A percentile compares a stretch with the other conserved stretches of the same genome.
Conservation (phyloP, 1,140 invertebrate species). For the Danaus plexippus region DNA sequence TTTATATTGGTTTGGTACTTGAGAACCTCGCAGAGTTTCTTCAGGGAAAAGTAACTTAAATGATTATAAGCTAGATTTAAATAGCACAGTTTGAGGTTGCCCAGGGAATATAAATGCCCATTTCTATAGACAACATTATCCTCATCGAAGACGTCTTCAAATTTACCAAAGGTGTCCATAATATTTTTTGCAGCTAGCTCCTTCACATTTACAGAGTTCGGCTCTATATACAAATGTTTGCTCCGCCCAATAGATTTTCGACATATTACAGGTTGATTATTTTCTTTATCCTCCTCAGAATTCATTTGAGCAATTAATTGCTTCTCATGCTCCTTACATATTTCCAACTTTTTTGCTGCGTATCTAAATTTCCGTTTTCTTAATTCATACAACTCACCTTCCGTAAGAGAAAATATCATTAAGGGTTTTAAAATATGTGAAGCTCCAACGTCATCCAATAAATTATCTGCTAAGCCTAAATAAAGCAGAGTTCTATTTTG, state of each 20-base stretch:
- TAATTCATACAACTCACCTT: constrained; percentile 17
- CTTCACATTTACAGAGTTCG: constrained; percentile 3
- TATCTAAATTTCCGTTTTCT: constrained; percentile 15
- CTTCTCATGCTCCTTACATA: constrained; percentile 21
- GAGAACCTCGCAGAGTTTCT: constrained; percentile 27
- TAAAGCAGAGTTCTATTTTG: constrained; percentile 29
- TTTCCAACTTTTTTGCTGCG: constrained; percentile 14
- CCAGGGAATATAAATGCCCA: constrained; percentile 15
- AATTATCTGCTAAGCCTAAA: constrained; percentile 37
- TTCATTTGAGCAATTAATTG: constrained; percentile 12
- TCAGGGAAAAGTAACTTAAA: constrained; percentile 20
- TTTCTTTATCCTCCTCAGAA: constrained; percentile 10
- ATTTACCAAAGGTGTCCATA: constrained; percentile 24
- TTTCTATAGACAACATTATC: constrained; percentile 17
- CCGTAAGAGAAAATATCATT: constrained; percentile 21
- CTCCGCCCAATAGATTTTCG: not conserved
- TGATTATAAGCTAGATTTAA: constrained; percentile 39
- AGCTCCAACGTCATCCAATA: constrained; percentile 31
- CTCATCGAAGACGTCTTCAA: constrained; percentile 26
- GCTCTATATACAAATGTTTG: not conserved
- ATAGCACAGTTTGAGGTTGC: constrained; percentile 34
- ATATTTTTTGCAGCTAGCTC: constrained; percentile 22
- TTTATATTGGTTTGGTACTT: constrained; percentile 26
- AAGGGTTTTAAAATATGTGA: constrained; percentile 23
- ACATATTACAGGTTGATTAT: not conserved